Evolutionary conservation across 2,797 vertebrate genomes (phyloP).

Genomic region (Oreortyx pictus): DNA sequence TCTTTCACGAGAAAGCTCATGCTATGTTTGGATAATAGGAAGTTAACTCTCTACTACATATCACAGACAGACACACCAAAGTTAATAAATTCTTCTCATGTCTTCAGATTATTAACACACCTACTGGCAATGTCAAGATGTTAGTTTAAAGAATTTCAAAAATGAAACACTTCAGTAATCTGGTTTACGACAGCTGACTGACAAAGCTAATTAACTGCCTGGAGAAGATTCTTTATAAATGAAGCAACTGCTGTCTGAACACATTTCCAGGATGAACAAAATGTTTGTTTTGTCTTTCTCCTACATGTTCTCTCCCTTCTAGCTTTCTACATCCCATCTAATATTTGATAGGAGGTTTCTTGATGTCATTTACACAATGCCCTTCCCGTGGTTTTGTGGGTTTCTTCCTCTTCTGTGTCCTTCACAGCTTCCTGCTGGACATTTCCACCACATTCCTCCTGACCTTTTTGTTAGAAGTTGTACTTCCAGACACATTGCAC

Average conservation of each 20-base stretch:
- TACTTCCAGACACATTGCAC: background rate
- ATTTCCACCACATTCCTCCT: background rate
- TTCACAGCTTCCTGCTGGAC: background rate
- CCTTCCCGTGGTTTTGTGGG: background rate
- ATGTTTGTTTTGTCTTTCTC: constrained; percentile 45
- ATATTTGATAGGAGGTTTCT: background rate
- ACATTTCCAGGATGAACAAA: constrained; percentile 62
- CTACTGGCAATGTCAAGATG: constrained; percentile 73
- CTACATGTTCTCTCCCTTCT: constrained; percentile 8
- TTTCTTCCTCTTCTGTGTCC: background rate
- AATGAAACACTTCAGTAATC: constrained; percentile 73
- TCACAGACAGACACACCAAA: constrained; percentile 71
- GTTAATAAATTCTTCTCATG: constrained; percentile 75
- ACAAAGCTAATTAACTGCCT: constrained; percentile 77
- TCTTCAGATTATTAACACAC: constrained; percentile 77
- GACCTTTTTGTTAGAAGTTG: background rate
- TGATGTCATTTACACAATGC: background rate
- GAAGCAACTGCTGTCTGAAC: constrained; percentile 65
- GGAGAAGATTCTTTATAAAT: constrained; percentile 69
- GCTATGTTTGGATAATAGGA: constrained; percentile 67
- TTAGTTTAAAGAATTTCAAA: constrained; percentile 76
- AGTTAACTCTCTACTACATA: constrained; percentile 65
- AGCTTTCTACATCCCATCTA: background rate
- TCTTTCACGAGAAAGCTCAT: constrained; percentile 63
- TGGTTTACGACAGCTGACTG: constrained; percentile 70